Base-by-base conservation (phyloP, 2,113 vertebrate genomes). In the Anguilla japonica region DNA sequence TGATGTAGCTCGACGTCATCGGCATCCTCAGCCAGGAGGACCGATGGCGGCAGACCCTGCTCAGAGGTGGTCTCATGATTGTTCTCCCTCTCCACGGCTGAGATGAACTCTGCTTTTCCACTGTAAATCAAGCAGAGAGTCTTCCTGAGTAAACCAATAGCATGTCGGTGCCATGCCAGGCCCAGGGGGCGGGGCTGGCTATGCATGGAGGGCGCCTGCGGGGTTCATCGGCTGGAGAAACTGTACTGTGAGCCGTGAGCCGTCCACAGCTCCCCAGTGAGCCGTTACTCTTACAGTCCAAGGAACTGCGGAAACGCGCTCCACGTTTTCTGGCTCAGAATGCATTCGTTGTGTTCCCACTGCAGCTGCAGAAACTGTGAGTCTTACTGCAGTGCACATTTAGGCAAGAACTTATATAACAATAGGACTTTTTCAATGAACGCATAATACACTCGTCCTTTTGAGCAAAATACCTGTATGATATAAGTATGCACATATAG, bases 131-230 rank as follows among this genome's bases (percentile, higher is more conserved):
- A 80, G 75, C 29, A 0, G 39, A 40, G 79, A 41, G 79, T 80
- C 26, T 80, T 20, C 15, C 40, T 80, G 79, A 80, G 79, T n/a
- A 1, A 22, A 1, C n/a, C 78, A 85, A 81, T 41, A 50, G 53
- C 29, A 20, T 81, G 84, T 85, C 78, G 60, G 79, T 40, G 84
- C 46, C 46, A 29, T 81, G 71, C 75, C 84, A 80, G 50, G 78
- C 34, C 46, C 41, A 29, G 75, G 11, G 13, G 50, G 9, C n/a
- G 9, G 67, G 7, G 26, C 6, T 22, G 71, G 26, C 22, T n/a
- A n/a, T 29, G n/a, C 7, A 75, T 13, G 9, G 0, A 80, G 84
- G 34, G 34, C 22, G 50, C 20, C 43, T 56, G 15, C 9, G 16
- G 34, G 14, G 1, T 75, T 20, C 67, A 29, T 34, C n/a, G n/a